Evolutionary conservation across 2,888 invertebrate species (phyloP), one percentile per base, ranked within the genome.

Genomic region (Rhyacophila evoluta): DNA sequence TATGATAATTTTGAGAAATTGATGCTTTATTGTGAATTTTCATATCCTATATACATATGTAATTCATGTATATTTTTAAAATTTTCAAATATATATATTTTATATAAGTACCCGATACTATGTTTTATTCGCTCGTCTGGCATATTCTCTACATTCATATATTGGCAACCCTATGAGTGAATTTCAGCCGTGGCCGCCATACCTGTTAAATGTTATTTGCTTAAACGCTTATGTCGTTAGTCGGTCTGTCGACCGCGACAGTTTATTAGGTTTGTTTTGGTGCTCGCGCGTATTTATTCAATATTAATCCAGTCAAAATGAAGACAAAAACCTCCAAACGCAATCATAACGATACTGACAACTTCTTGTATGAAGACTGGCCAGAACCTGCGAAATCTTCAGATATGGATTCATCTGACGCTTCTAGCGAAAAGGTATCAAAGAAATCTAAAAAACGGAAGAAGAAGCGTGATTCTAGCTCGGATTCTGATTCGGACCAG

Each of bases 401-500:
- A 2, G 75, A 68, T n/a, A 55, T 39, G 12, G 77, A 79, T 28
- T 36, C 73, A 6, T 67, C 73, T 25, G 71, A 70, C 10, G 71
- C 74, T 5, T 74, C 74, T 33, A 76, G 74, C 28, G 77, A 77
- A 37, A 74, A 79, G 19, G 76, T 76, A 10, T 36, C 79, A 0
- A 77, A 79, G 27, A 79, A 77, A 25, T 33, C 71, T 10, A 89
- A 89, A 83, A 89, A 89, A 85, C 76, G 72, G 12, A 81, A 78
- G 72, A 82, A 78, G 71, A 87, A 86, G 81, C 89, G 87, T 84
- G 88, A 84, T 67, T 87, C 87, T 72, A 87, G 88, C 78, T 87
- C 89, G 12, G 87, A 87, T 75, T 88, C 89, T 8, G 89, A 88
- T 25, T 88, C 88, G 76, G 87, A 87, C 78, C 87, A 88, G 0